phyloP scores from a whole-genome alignment of 2,113 vertebrate species.

The Thomomys bottae region DNA sequence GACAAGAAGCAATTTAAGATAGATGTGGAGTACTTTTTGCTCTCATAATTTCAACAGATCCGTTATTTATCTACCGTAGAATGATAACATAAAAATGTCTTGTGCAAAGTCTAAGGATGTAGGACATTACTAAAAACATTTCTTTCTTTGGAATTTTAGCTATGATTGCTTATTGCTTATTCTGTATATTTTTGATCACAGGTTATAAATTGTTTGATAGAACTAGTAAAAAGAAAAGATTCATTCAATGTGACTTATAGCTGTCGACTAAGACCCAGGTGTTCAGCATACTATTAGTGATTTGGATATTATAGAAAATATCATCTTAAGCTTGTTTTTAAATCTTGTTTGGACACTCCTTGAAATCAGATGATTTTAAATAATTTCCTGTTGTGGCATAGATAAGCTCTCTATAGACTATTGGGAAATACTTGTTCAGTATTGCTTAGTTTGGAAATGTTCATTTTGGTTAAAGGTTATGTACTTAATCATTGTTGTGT shows the following conservation, averaged over 20 bases:
- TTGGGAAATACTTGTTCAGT: conserved; percentile 52
- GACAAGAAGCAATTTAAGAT: not conserved
- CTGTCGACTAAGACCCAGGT: not conserved
- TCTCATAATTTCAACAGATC: not conserved
- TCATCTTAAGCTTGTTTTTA: not conserved
- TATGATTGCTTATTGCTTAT: not conserved
- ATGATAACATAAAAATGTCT: conserved; percentile 8
- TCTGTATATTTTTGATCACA: not conserved
- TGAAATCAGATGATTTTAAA: not conserved
- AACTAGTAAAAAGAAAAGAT: not conserved
- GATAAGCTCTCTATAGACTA: conserved; percentile 33
- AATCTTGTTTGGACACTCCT: not conserved
- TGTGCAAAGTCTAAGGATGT: not conserved
- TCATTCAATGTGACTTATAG: conserved; percentile 38
- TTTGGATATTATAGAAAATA: not conserved
- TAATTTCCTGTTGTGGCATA: not conserved
- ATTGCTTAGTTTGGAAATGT: conserved; percentile 68
- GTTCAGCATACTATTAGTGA: conserved; percentile 8
- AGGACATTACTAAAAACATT: not conserved
- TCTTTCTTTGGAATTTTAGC: not conserved
- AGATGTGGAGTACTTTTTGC: not conserved
- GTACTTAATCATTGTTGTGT: conserved; percentile 66
- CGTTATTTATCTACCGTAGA: not conserved
- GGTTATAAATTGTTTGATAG: not conserved
- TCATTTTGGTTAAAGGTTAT: conserved; percentile 66